Base-by-base conservation (phyloP, 2,797 vertebrate genomes). In the Hoplostethus atlanticus region DNA sequence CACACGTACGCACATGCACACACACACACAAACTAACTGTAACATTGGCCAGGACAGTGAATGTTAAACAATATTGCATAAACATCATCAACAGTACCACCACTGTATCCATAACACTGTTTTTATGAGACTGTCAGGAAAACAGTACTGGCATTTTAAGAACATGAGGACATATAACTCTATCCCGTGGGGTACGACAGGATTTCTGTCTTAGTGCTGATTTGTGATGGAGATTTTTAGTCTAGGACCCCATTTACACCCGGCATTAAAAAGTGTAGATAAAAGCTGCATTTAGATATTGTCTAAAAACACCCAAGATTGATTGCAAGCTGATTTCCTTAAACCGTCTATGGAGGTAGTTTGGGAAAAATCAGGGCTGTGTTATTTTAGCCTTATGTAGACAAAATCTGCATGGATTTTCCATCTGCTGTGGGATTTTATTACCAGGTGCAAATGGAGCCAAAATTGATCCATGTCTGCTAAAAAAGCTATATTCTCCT, bases 81-180 rank as follows among this genome's bases (percentile, higher is more conserved):
- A 65, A 31, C 53, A 55, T 5, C 31, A 51, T 38, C 17, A 66
- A 70, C 62, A 54, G 34, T 4, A 6, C 34, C 70, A 64, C 25
- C 62, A 48, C 55, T 55, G 69, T 75, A 68, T 80, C 67, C 68
- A 78, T 73, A 80, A 73, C 64, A 76, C 53, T 6, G 25, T 15
- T 31, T 78, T 70, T 56, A 69, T 79, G 52, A 77, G 73, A 66
- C 21, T 12, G 13, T 25, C 55, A 31, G 10, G 54, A 55, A 71
- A 75, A 7, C 42, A 40, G 21, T 12, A 16, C 65, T 31, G 63
- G 56, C 38, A 64, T 64, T 85, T 79, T 61, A 68, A 73, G 63
- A 73, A 53, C 51, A 64, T 12, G 50, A 68, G 15, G 55, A 57
- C 40, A 10, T 31, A 34, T 6, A 47, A 52, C 42, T 80, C 9